These are phyloP conservation scores for Cnemophilus loriae DNA, from an alignment of 2,113 vertebrate genomes.

Conservation along the genomic window DNA sequence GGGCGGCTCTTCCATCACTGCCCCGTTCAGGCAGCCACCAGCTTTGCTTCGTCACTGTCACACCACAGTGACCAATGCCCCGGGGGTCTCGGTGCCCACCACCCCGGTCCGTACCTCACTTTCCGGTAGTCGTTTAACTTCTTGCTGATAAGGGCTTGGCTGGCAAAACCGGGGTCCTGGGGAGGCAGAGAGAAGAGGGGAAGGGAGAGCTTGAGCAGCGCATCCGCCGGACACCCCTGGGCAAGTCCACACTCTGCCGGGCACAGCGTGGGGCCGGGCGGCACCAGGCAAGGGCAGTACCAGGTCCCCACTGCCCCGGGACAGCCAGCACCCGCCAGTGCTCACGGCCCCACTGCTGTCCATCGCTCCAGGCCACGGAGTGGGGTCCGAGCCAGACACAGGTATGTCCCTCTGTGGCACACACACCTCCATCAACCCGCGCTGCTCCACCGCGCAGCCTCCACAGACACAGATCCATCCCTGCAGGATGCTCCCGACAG, in stretches of 20 bases:
- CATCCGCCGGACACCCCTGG: not conserved
- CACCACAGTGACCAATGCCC: not conserved
- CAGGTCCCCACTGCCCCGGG: not conserved
- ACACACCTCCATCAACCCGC: accelerated
- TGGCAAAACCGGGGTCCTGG: conserved; percentile 90
- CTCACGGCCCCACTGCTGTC: not conserved
- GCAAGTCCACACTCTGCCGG: not conserved
- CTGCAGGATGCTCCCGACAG: accelerated
- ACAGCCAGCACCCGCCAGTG: accelerated
- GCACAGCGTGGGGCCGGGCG: not conserved
- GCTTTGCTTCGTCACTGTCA: not conserved
- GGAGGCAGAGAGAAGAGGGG: conserved; percentile 42
- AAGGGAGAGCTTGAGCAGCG: conserved; percentile 45
- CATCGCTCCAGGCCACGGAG: accelerated
- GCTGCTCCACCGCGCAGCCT: accelerated
- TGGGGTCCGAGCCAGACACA: accelerated
- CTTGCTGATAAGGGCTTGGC: conserved; percentile 96
- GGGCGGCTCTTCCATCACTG: not conserved
- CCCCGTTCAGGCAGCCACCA: not conserved
- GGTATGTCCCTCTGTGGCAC: not conserved
- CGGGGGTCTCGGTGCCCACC: not conserved
- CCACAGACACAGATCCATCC: not conserved
- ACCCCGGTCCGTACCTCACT: conserved; percentile 68
- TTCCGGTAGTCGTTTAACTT: conserved; percentile 97
- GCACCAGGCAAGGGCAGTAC: not conserved